Evolutionary conservation across 2,113 vertebrate species (phyloP).

Genomic region (Actinemys pallida): DNA sequence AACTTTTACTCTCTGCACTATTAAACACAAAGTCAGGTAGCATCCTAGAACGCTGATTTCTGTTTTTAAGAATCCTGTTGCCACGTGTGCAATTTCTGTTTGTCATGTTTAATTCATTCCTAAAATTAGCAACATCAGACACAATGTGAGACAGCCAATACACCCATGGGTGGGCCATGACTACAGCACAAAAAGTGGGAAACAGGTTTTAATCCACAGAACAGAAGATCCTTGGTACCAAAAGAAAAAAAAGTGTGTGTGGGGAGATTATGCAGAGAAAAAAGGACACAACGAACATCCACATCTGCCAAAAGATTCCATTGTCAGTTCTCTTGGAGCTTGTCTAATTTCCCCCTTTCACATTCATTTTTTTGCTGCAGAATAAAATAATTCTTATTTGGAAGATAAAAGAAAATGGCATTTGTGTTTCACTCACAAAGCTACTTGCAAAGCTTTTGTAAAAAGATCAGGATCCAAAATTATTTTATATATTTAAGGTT

Average conservation of each 20-base stretch:
- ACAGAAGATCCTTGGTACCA: background rate
- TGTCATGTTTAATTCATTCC: fast-evolving
- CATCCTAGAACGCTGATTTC: fast-evolving
- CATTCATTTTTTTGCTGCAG: background rate
- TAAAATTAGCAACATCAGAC: background rate
- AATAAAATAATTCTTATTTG: background rate
- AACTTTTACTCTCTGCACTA: background rate
- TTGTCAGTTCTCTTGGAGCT: fast-evolving
- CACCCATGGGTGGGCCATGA: fast-evolving
- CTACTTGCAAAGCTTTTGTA: fast-evolving
- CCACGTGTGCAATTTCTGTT: fast-evolving
- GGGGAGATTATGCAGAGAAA: background rate
- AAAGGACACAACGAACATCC: background rate
- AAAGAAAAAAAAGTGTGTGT: too few species aligned
- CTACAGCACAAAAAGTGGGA: fast-evolving
- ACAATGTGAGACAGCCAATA: fast-evolving
- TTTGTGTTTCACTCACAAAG: background rate
- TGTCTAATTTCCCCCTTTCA: background rate
- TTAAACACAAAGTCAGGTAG: background rate
- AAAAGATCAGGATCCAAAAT: background rate
- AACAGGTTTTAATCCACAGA: background rate
- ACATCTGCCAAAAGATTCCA: background rate
- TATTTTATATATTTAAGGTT: background rate
- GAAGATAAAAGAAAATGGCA: too few species aligned
- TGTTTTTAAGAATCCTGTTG: fast-evolving